A percentile compares a stretch with the other conserved stretches of the same genome.
Conservation (phyloP, 2,888 invertebrate species). For the Byasa hedistus region DNA sequence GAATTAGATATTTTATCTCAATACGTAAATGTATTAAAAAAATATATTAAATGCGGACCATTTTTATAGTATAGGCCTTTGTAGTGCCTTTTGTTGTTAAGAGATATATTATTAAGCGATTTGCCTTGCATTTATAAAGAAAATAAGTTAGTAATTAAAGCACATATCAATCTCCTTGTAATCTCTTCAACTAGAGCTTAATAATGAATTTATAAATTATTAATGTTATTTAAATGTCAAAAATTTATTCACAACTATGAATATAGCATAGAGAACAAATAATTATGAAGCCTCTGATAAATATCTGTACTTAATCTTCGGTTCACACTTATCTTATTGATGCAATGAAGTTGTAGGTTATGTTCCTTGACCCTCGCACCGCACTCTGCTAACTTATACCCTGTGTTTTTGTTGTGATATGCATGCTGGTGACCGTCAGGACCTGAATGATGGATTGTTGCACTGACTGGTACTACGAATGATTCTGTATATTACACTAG, state of each 20-base stretch:
- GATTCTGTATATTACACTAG: slow-evolving; percentile 10
- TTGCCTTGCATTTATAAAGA: slow-evolving; percentile 54
- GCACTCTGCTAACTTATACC: slow-evolving; percentile 62
- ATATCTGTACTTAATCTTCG: background rate
- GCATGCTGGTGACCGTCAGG: slow-evolving; percentile 74
- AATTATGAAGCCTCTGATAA: background rate
- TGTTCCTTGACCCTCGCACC: slow-evolving; percentile 37
- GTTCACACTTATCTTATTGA: too few species aligned
- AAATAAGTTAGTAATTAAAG: slow-evolving; percentile 36
- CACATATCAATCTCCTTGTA: slow-evolving; percentile 40
- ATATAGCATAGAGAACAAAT: background rate
- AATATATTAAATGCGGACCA: slow-evolving; percentile 62
- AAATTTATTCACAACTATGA: slow-evolving; percentile 4
- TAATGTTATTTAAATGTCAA: slow-evolving; percentile 11
- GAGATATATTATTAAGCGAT: slow-evolving; percentile 43
- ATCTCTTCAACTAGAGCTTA: slow-evolving; percentile 26
- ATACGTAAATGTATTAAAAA: slow-evolving; percentile 30
- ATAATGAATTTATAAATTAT: slow-evolving; percentile 25
- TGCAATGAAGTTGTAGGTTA: background rate
- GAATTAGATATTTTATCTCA: slow-evolving; percentile 14
- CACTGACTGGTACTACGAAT: slow-evolving; percentile 52
- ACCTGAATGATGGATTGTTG: slow-evolving; percentile 76
- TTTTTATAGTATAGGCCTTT: slow-evolving; percentile 70
- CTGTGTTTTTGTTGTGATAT: slow-evolving; percentile 67
- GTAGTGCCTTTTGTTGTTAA: slow-evolving; percentile 72